Base-by-base conservation (phyloP, 2,888 invertebrate species). In the Alentia gelatinosa region DNA sequence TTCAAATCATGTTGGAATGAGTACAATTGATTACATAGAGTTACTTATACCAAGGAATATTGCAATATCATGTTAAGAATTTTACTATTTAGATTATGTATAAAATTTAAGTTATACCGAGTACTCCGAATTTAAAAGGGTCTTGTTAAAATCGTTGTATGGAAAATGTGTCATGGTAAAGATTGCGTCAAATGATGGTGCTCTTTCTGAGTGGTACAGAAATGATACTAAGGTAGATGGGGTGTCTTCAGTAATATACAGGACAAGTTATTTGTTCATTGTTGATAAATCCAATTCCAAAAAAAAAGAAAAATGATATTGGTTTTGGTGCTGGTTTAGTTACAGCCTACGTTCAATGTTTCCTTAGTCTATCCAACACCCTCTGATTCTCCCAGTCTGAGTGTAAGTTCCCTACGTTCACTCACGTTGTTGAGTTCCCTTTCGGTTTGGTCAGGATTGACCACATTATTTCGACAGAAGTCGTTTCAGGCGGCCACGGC, bases 381-480 rank as follows among this genome's bases (percentile, higher is more conserved):
- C 86, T 47, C 86, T 47, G 30, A 86, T n/a, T 1, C 50, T 47
- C 86, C 86, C 86, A 86, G 86, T 86, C 86, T 86, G 86, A 26
- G 30, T 15, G 42, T 86, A 86, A 47, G 47, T 40, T 42, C 19
- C 86, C 42, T 86, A 30, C 42, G 42, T 86, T 86, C 86, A 50
- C 86, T 86, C 86, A 47, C 86, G 30, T 47, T 47, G 47, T 86
- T 86, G 47, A 86, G 86, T 86, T 86, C 5, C 5, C 86, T 86
- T 86, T 86, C 86, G 86, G 86, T 86, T 86, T 86, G 86, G 86
- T 30, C 86, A 42, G 35, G 26, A 47, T 15, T 86, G 42, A 47
- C 26, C 86, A 19, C 47, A 19, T 26, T 47, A 19, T 42, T 5
- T 86, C 86, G 47, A 42, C 86, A 47, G 50, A 30, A 0, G 86